phyloP scores from a whole-genome alignment of 1,140 invertebrate genomes.

The Eulimnadia texana region DNA sequence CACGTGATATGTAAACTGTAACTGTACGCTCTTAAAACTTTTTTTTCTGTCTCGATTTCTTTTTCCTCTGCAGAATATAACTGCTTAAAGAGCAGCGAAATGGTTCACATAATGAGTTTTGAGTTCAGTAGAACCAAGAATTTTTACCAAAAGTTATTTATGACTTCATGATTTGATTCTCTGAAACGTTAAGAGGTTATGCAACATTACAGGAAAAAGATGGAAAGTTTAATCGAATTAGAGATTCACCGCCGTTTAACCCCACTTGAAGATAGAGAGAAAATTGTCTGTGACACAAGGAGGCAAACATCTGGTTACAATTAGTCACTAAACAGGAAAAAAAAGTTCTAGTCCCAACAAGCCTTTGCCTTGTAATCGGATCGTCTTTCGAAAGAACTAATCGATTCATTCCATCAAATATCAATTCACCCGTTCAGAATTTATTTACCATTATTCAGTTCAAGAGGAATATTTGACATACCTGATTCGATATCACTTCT shows the following conservation, averaged over 20 bases:
- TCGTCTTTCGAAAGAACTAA: background rate
- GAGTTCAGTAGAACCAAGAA: too few relatives aligned
- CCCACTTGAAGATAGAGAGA: background rate
- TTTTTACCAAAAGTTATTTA: too few relatives aligned
- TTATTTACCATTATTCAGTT: too few relatives aligned
- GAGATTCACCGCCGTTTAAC: background rate
- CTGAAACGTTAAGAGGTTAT: background rate
- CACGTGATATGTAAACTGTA: background rate
- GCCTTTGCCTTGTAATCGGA: background rate
- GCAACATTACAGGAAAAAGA: too few relatives aligned
- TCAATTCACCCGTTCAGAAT: background rate
- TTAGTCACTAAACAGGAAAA: background rate
- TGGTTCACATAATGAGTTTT: too few relatives aligned
- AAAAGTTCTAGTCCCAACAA: background rate
- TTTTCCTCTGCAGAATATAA: too few relatives aligned
- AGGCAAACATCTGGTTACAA: background rate
- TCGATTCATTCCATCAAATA: background rate
- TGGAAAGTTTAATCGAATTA: background rate
- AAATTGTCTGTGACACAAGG: background rate
- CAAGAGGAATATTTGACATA: too few relatives aligned
- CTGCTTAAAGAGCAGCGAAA: too few relatives aligned
- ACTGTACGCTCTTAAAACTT: too few relatives aligned
- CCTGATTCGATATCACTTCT: conserved; percentile 20
- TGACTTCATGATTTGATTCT: too few relatives aligned
- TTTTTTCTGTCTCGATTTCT: too few relatives aligned